A percentile compares a stretch with the other conserved stretches of the same genome.
phyloP scores from a whole-genome alignment of 1,140 invertebrate species.

The Cyrtorhinus lividipennis region DNA sequence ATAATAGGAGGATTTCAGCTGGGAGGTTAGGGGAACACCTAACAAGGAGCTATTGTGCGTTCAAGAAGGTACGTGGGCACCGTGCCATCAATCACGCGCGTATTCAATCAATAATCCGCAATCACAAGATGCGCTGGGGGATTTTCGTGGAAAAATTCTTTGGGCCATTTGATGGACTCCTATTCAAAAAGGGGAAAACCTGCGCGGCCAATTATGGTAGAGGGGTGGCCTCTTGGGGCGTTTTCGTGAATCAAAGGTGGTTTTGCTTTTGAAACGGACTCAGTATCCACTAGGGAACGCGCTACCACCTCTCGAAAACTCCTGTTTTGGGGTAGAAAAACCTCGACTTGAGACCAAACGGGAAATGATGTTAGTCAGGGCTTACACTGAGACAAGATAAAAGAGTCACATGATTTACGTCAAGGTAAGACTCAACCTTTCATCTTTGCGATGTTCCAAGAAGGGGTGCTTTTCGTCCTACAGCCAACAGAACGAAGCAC shows the following conservation, averaged over 20 bases:
- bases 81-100: background rate
- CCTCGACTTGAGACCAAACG: background rate
- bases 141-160: background rate
- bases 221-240: background rate
- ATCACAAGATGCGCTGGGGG: background rate
- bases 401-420: too few relatives aligned
- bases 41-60: background rate
- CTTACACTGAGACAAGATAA: too few relatives aligned
- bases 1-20: background rate
- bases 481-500: too few relatives aligned
- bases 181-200: background rate
- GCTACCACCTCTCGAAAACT: too few relatives aligned
- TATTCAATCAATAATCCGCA: background rate
- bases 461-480: too few relatives aligned
- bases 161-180: background rate
- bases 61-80: background rate
- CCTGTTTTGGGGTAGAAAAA: too few relatives aligned
- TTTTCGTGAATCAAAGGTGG: background rate
- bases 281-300: too few relatives aligned
- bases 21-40: background rate
- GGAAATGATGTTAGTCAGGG: background rate
- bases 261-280: background rate
- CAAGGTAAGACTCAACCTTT: too few relatives aligned
- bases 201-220: background rate
- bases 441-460: too few relatives aligned